These are phyloP conservation scores for Eulemur mongoz DNA, from an alignment of 2,797 vertebrate species.

Conservation along the genomic window DNA sequence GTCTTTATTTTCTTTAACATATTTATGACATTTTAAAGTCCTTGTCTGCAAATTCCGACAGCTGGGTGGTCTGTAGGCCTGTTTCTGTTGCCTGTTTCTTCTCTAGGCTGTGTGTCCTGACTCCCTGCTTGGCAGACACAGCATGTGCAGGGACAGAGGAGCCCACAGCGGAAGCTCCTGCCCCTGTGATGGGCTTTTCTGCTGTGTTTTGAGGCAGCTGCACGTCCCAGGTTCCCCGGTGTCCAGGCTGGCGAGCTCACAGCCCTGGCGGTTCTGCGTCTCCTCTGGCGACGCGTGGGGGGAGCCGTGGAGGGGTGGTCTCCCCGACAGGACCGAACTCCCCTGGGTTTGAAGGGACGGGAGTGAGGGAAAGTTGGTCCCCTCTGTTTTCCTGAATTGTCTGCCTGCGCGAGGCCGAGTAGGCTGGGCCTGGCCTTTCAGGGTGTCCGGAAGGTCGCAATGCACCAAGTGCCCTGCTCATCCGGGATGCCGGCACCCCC, in stretches of 20 bases:
- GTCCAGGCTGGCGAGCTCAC: background rate
- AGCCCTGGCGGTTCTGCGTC: too few relatives aligned
- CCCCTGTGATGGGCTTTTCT: background rate
- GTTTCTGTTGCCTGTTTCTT: background rate
- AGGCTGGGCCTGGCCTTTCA: background rate
- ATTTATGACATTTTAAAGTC: background rate
- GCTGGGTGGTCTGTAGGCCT: background rate
- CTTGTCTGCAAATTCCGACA: background rate
- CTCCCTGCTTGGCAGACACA: background rate
- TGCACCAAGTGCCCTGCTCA: background rate
- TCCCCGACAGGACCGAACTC: background rate
- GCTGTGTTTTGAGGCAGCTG: too few relatives aligned
- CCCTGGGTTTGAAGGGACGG: background rate
- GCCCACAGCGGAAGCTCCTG: too few relatives aligned
- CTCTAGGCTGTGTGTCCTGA: background rate
- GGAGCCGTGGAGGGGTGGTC: background rate
- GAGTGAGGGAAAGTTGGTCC: background rate
- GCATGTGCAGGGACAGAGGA: too few relatives aligned
- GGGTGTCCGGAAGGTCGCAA: background rate
- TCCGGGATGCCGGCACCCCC: background rate
- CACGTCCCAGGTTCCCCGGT: background rate
- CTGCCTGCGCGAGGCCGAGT: accelerated
- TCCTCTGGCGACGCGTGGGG: too few relatives aligned
- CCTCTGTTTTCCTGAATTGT: background rate
- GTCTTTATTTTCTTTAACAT: background rate